Conservation (phyloP, 2,113 vertebrate genomes). For the Austrofundulus limnaeus region DNA sequence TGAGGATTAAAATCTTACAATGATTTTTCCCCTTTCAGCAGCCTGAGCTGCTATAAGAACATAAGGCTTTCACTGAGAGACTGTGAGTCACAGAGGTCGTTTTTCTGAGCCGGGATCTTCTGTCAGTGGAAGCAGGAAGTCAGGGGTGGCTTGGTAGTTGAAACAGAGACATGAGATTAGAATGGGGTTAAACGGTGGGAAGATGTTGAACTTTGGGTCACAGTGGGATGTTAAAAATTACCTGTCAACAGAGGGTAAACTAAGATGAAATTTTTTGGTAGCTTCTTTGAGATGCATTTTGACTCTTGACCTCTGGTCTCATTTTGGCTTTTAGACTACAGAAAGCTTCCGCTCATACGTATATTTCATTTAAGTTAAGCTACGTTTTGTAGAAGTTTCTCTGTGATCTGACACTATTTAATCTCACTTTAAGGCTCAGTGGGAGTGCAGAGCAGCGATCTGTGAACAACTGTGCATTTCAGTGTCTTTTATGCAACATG, state of each 20-base stretch:
- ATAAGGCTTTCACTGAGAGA: constrained; percentile 21
- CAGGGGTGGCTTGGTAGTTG: neutral
- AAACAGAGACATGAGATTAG: neutral
- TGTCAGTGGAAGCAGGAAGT: constrained; percentile 29
- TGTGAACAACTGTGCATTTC: neutral
- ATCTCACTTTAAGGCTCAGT: constrained; percentile 43
- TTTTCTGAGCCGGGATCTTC: constrained; percentile 23
- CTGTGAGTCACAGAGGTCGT: constrained; percentile 28
- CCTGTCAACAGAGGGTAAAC: neutral
- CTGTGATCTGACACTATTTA: constrained; percentile 35
- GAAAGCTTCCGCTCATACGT: too few relatives aligned
- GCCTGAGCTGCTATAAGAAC: constrained; percentile 8
- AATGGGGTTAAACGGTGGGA: neutral
- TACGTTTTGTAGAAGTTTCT: neutral
- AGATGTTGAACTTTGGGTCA: neutral
- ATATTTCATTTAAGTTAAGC: too few relatives aligned
- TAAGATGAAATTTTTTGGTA: neutral
- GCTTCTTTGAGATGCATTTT: constrained; percentile 17
- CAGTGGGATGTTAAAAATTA: neutral
- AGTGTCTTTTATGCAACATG: neutral
- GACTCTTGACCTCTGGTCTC: neutral
- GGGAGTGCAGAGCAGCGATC: neutral
- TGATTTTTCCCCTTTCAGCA: constrained; percentile 19
- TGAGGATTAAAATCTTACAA: constrained; percentile 13
- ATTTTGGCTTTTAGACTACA: too few relatives aligned